A percentile compares a stretch with the other conserved stretches of the same genome.
phyloP scores from a whole-genome alignment of 2,797 vertebrate species.

The Phalanger gymnotis region DNA sequence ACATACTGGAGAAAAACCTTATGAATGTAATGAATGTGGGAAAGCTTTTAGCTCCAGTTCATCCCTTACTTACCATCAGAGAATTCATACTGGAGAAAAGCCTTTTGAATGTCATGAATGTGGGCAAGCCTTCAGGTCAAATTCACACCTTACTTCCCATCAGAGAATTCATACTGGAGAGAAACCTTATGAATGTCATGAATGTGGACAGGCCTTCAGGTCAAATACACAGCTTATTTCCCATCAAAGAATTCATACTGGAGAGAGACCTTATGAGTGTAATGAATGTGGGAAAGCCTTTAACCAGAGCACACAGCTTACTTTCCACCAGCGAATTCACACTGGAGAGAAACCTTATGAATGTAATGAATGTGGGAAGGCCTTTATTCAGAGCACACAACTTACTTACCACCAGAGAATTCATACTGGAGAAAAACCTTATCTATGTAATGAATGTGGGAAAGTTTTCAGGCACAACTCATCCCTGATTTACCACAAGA shows the following conservation, averaged over 20 bases:
- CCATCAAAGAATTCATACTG: constrained; percentile 58
- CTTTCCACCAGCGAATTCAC: constrained; percentile 58
- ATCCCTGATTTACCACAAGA: constrained; percentile 47
- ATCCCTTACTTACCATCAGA: constrained; percentile 53
- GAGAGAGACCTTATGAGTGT: constrained; percentile 32
- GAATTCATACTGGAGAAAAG: constrained; percentile 58
- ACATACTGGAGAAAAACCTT: constrained; percentile 40
- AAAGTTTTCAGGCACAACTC: constrained; percentile 45
- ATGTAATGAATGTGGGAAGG: constrained; percentile 60
- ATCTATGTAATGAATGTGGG: constrained; percentile 57
- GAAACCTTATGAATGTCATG: constrained; percentile 58
- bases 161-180: constrained; percentile 54
- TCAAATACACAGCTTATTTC: constrained; percentile 48
- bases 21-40: constrained; percentile 49
- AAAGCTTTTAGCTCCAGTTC: constrained; percentile 33
- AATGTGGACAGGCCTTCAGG: constrained; percentile 62
- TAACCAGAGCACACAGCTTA: constrained; percentile 38
- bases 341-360: constrained; percentile 59
- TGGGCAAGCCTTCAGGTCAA: constrained; percentile 48
- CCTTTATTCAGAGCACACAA: constrained; percentile 57
- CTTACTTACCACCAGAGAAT: constrained; percentile 53
- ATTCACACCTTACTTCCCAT: constrained; percentile 39
- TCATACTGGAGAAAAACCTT: constrained; percentile 53
- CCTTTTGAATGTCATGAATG: constrained; percentile 24
- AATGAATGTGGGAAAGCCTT: constrained; percentile 59